These are phyloP conservation scores for Galleria mellonella DNA, from an alignment of 1,140 invertebrate genomes.

Conservation along the genomic window DNA sequence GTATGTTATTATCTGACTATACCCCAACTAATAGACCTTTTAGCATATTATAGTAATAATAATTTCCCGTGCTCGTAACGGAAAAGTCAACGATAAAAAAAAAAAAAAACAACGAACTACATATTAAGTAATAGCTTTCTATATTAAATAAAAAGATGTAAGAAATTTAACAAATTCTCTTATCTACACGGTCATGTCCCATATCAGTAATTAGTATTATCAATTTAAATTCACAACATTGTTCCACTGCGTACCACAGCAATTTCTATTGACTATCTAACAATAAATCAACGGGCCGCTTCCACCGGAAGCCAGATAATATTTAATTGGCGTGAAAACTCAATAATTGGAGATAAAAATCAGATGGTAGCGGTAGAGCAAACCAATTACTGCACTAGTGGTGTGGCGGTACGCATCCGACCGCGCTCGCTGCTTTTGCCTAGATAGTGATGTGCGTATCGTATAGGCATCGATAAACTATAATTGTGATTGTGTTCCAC, in stretches of 20 bases:
- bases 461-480: neutral
- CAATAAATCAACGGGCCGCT: conserved; percentile 17
- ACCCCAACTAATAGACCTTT: too few relatives aligned
- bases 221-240: conserved; percentile 14
- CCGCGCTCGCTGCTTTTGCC: conserved; percentile 18
- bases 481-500: neutral
- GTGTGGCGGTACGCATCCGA: conserved; percentile 49
- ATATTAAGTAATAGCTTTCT: too few relatives aligned
- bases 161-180: too few relatives aligned
- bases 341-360: conserved; percentile 72
- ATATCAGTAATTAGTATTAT: neutral
- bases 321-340: conserved; percentile 72
- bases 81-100: too few relatives aligned
- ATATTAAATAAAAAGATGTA: too few relatives aligned
- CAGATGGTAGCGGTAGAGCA: conserved; percentile 38
- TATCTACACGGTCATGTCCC: too few relatives aligned
- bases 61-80: too few relatives aligned
- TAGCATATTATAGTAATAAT: too few relatives aligned
- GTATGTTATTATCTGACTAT: too few relatives aligned
- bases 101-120: too few relatives aligned
- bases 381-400: conserved; percentile 61
- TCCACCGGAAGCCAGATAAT: conserved; percentile 63
- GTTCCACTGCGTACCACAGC: neutral
- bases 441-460: conserved; percentile 24
- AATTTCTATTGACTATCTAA: conserved; percentile 7